Percentiles rank a stretch among this genome's conserved stretches.
Conservation (phyloP, 2,113 vertebrate species). For the Apus apus region DNA sequence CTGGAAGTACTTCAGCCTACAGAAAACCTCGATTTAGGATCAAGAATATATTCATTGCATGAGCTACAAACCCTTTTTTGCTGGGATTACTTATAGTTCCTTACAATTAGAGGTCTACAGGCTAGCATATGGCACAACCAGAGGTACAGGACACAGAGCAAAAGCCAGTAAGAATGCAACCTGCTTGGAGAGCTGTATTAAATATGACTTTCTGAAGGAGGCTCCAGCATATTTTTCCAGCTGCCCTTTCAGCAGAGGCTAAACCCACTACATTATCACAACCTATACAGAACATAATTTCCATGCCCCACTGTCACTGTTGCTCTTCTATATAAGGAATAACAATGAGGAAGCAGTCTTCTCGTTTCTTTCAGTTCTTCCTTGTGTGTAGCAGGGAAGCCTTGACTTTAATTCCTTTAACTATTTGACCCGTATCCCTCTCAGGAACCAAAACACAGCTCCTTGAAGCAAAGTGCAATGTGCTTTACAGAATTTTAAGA, state of each 20-base stretch:
- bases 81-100: background rate
- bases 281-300: background rate
- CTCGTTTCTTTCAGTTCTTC: background rate
- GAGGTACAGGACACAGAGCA: background rate
- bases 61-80: background rate
- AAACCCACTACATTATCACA: background rate
- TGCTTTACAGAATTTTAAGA: background rate
- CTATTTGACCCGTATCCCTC: background rate
- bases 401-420: background rate
- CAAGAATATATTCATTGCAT: background rate
- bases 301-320: background rate
- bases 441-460: background rate
- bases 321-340: background rate
- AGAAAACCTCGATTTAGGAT: background rate
- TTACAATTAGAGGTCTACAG: background rate
- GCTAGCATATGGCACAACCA: background rate
- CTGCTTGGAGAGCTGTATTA: background rate
- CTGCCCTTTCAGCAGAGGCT: background rate
- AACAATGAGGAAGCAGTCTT: background rate
- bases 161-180: background rate
- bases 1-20: background rate
- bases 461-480: background rate
- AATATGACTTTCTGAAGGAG: background rate
- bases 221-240: background rate
- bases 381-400: background rate